Conservation (phyloP, 2,888 invertebrate genomes). For the Leucoptera coffeella region DNA sequence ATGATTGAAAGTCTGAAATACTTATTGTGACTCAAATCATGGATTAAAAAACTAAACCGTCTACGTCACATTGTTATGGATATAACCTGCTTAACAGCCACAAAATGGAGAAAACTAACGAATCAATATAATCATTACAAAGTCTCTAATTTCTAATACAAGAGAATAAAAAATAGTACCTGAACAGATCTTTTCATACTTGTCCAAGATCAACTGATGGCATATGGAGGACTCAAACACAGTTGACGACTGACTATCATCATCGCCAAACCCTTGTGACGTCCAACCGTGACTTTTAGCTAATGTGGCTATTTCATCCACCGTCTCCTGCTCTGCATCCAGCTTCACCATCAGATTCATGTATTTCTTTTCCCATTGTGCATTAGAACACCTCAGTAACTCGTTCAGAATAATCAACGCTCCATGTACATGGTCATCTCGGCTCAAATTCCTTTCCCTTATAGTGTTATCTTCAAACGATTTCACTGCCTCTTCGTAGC, state of each 20-base stretch:
- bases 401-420: constrained; percentile 90
- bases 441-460: constrained; percentile 60
- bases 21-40: not conserved
- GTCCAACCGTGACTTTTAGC: constrained; percentile 33
- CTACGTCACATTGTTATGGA: too few relatives aligned
- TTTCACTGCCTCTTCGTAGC: constrained; percentile 80
- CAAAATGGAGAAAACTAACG: not conserved
- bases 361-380: constrained; percentile 78
- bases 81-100: too few relatives aligned
- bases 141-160: not conserved
- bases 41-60: not conserved
- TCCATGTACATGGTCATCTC: constrained; percentile 90
- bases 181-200: constrained; percentile 74
- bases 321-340: constrained; percentile 33
- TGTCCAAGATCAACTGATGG: constrained; percentile 72
- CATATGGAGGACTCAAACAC: constrained; percentile 80
- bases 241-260: constrained; percentile 23
- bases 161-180: constrained; percentile 15
- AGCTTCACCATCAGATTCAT: constrained; percentile 62
- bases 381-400: constrained; percentile 82
- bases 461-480: constrained; percentile 61
- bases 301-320: constrained; percentile 47
- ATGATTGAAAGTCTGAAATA: too few relatives aligned
- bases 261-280: constrained; percentile 20
- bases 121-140: not conserved